Evolutionary conservation across 2,797 vertebrate genomes (phyloP).

Genomic region (Sphaeramia orbicularis): DNA sequence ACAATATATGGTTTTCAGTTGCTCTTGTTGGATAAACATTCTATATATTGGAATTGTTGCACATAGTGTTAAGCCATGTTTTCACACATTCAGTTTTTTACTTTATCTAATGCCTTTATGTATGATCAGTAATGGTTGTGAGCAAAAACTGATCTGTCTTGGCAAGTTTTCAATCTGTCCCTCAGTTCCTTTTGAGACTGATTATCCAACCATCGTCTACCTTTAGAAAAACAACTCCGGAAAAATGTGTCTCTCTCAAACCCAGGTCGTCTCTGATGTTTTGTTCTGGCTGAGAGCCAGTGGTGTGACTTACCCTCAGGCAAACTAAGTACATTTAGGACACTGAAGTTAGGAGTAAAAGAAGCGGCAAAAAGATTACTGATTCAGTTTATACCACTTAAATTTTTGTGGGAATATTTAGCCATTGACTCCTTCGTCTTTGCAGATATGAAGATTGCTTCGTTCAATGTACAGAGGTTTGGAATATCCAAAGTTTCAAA

Average conservation of each 20-base stretch:
- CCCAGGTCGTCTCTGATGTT: not conserved
- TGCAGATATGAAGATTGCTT: slow-evolving; percentile 68
- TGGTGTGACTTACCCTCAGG: not conserved
- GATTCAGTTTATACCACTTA: not conserved
- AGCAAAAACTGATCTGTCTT: slow-evolving; percentile 37
- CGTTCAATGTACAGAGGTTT: slow-evolving; percentile 70
- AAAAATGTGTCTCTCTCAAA: not conserved
- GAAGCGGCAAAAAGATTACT: not conserved
- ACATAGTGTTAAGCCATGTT: not conserved
- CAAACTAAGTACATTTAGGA: too few species aligned
- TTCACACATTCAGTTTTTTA: not conserved
- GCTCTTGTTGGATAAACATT: too few species aligned
- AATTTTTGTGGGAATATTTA: not conserved
- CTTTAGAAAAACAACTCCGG: slow-evolving; percentile 22
- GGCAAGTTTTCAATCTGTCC: slow-evolving; percentile 6
- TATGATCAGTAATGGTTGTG: not conserved
- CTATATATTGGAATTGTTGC: not conserved
- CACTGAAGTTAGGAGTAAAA: not conserved
- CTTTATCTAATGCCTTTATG: not conserved
- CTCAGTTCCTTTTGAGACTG: not conserved
- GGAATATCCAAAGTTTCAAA: slow-evolving; percentile 70
- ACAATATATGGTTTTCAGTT: not conserved
- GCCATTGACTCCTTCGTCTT: not conserved
- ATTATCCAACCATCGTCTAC: slow-evolving; percentile 16
- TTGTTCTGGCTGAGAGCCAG: not conserved